Evolutionary conservation across 2,113 vertebrate species (phyloP).

Genomic region (Ceratotherium simum): DNA sequence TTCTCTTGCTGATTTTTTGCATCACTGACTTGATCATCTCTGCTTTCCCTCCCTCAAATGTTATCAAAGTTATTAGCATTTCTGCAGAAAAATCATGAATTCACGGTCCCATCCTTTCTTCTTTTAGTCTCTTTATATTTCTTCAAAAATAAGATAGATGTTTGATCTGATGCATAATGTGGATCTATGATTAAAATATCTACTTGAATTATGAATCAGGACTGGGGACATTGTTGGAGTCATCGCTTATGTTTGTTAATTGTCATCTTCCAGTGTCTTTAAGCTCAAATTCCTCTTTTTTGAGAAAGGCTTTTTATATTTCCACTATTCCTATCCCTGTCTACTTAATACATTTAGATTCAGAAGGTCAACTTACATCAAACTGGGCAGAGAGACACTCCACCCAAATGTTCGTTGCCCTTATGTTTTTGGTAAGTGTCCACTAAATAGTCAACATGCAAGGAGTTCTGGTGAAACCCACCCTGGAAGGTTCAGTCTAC

Average conservation of each 20-base stretch:
- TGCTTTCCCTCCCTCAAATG: neutral
- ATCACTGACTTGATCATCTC: neutral
- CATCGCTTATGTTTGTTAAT: neutral
- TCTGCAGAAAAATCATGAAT: neutral
- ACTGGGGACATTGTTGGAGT: neutral
- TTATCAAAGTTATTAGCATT: neutral
- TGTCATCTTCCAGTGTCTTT: neutral
- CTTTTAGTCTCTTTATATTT: neutral
- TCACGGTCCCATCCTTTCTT: neutral
- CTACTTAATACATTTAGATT: neutral
- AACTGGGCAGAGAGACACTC: neutral
- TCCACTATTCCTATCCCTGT: neutral
- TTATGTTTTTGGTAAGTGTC: neutral
- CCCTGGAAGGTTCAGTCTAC: neutral
- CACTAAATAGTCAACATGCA: neutral
- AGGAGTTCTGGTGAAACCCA: neutral
- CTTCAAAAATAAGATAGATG: neutral
- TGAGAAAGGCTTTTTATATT: conserved; percentile 26
- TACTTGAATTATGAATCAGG: neutral
- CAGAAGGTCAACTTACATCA: neutral
- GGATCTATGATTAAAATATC: neutral
- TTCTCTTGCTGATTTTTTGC: neutral
- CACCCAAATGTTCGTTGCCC: neutral
- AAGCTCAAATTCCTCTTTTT: neutral
- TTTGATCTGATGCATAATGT: neutral